A percentile compares a stretch with the other conserved stretches of the same genome.
Evolutionary conservation across 2,888 invertebrate genomes (phyloP).

Genomic region (Parapristionchus giblindavisi): DNA sequence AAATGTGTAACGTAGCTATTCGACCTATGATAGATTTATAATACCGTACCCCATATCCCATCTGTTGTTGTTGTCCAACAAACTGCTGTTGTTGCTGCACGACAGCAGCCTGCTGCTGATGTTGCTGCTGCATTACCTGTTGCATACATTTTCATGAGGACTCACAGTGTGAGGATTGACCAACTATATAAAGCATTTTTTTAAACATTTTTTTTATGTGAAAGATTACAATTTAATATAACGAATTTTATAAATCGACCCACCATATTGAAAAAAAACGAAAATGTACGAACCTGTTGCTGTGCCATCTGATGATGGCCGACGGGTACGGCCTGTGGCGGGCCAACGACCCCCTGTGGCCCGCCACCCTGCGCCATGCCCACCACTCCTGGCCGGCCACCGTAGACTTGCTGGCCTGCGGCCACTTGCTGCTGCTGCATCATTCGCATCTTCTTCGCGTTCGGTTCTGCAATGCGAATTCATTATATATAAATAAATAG

Average conservation of each 20-base stretch:
- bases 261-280: no score
- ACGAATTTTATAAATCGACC: no score
- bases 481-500: background rate
- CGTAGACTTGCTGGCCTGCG: background rate
- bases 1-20: no score
- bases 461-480: slow-evolving; percentile 37
- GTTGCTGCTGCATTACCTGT: slow-evolving; percentile 30
- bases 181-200: no score
- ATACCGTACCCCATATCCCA: slow-evolving; percentile 8
- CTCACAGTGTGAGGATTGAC: no score
- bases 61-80: background rate
- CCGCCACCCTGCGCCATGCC: no score
- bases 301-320: slow-evolving; percentile 1
- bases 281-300: background rate
- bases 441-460: slow-evolving; percentile 46
- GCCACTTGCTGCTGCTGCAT: background rate
- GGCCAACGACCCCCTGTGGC: background rate
- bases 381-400: background rate
- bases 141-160: no score
- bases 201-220: no score
- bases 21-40: no score
- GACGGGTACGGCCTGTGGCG: background rate
- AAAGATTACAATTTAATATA: no score
- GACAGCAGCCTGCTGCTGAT: background rate
- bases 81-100: slow-evolving; percentile 21